phyloP scores from a whole-genome alignment of 2,113 vertebrate species.

The Archocentrus centrarchus region DNA sequence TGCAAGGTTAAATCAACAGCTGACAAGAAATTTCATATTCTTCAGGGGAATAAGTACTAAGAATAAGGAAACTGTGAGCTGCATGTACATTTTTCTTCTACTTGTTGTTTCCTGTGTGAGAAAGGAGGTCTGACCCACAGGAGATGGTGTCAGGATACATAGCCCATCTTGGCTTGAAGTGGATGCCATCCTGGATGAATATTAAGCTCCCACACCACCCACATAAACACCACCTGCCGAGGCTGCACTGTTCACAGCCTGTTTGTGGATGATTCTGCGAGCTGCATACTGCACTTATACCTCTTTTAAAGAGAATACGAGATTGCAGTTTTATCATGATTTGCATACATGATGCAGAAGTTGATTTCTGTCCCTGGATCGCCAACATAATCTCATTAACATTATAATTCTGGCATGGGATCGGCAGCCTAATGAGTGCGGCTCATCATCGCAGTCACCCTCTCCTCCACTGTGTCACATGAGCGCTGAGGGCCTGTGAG shows the following conservation, averaged over 20 bases:
- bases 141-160: slow-evolving; percentile 55
- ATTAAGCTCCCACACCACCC: slow-evolving; percentile 69
- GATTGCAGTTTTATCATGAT: not conserved
- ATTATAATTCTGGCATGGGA: not conserved
- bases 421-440: slow-evolving; percentile 11
- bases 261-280: slow-evolving; percentile 26
- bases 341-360: slow-evolving; percentile 3
- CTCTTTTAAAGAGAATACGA: slow-evolving; percentile 1
- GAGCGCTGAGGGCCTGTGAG: slow-evolving; percentile 14
- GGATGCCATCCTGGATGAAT: slow-evolving; percentile 65
- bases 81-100: not conserved
- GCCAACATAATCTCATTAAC: slow-evolving; percentile 24
- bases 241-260: slow-evolving; percentile 49
- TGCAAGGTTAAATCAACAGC: not conserved
- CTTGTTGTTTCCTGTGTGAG: slow-evolving; percentile 43
- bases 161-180: slow-evolving; percentile 63
- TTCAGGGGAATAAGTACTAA: not conserved
- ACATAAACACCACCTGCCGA: slow-evolving; percentile 70
- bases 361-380: not conserved
- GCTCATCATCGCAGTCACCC: not conserved
- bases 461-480: slow-evolving; percentile 16
- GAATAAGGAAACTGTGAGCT: not conserved
- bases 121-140: slow-evolving; percentile 44
- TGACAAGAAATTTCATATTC: not conserved
- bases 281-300: slow-evolving; percentile 5